A percentile compares a stretch with the other conserved stretches of the same genome.
Evolutionary conservation across 2,797 vertebrate genomes (phyloP).

Genomic region (Otolemur crassicaudatus): DNA sequence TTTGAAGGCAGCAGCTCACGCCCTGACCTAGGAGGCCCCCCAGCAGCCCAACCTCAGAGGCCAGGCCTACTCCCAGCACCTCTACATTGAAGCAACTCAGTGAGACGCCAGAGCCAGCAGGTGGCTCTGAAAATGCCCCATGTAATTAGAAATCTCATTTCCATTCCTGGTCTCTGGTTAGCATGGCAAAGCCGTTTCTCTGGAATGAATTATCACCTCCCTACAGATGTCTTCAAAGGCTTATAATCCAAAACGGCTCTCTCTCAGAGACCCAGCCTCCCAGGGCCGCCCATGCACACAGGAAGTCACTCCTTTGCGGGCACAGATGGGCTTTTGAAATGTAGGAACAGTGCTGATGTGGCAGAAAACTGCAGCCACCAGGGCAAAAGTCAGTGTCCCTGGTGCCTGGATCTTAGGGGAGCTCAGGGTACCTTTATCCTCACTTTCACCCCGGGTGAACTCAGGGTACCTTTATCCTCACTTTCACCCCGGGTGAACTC

Average conservation of each 20-base stretch:
- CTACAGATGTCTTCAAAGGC: slow-evolving; percentile 84
- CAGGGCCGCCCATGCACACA: slow-evolving; percentile 75
- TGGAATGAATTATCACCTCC: slow-evolving; percentile 83
- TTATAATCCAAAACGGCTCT: slow-evolving; percentile 79
- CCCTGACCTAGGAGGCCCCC: slow-evolving; percentile 47
- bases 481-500: background rate
- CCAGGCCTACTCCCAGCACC: slow-evolving; percentile 18
- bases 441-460: background rate
- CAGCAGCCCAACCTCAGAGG: slow-evolving; percentile 51
- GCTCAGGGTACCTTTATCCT: background rate
- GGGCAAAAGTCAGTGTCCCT: slow-evolving; percentile 41
- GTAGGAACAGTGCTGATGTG: slow-evolving; percentile 63
- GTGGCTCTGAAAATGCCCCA: slow-evolving; percentile 80
- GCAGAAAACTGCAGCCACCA: slow-evolving; percentile 60
- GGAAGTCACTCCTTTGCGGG: slow-evolving; percentile 78
- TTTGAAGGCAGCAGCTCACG: slow-evolving; percentile 49
- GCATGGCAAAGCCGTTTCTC: slow-evolving; percentile 79
- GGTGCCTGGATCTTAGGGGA: background rate
- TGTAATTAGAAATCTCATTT: slow-evolving; percentile 83
- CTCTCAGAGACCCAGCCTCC: slow-evolving; percentile 67
- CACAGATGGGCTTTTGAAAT: slow-evolving; percentile 81
- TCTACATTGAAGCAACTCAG: slow-evolving; percentile 53
- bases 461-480: background rate
- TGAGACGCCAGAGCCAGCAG: slow-evolving; percentile 71
- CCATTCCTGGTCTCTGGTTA: slow-evolving; percentile 82